Conservation (phyloP, 2,888 invertebrate genomes). For the Hypercompe scribonia region DNA sequence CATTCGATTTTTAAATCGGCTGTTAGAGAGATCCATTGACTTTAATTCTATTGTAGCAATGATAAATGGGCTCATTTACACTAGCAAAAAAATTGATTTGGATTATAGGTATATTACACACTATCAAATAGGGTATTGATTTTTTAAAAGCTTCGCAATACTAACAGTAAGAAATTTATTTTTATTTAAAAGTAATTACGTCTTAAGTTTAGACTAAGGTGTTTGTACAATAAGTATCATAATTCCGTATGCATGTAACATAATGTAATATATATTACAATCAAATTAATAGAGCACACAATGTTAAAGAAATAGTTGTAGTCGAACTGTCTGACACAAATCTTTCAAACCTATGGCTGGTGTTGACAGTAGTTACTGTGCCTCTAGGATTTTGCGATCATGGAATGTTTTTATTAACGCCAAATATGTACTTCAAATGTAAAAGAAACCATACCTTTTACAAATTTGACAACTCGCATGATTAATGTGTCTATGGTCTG, state of each 20-base stretch:
- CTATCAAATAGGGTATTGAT: neutral
- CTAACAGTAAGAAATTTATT: neutral
- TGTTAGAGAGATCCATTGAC: conserved; percentile 46
- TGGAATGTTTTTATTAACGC: neutral
- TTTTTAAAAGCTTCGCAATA: neutral
- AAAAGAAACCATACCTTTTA: neutral
- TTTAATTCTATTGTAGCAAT: conserved; percentile 35
- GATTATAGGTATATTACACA: neutral
- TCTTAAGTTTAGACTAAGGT: too few relatives aligned
- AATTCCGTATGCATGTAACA: neutral
- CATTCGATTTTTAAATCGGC: conserved; percentile 73
- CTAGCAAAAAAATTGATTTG: neutral
- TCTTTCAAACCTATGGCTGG: neutral
- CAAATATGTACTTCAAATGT: neutral
- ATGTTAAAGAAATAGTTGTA: neutral
- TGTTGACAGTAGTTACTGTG: neutral
- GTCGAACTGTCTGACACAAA: neutral
- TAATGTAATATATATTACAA: neutral
- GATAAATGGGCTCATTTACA: conserved; percentile 34
- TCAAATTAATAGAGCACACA: neutral
- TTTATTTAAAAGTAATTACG: too few relatives aligned
- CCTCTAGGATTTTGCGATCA: neutral
- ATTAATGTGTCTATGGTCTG: conserved; percentile 31
- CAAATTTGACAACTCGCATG: conserved; percentile 23
- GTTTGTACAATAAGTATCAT: neutral